Conservation (phyloP, 1,140 invertebrate species). For the Bombus waltoni region DNA sequence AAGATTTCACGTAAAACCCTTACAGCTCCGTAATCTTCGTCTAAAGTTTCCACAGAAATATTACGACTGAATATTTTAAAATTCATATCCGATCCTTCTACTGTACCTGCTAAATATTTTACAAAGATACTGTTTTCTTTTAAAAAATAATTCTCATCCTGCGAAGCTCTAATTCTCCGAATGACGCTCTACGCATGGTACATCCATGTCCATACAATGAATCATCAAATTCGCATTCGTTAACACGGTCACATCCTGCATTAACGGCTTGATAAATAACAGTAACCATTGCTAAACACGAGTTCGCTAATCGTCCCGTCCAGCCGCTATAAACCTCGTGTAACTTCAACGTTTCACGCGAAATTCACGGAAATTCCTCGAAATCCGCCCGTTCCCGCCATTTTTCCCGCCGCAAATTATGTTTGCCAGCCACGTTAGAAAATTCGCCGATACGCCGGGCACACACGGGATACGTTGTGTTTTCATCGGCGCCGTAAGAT, state of each 20-base stretch:
- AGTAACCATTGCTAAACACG: neutral
- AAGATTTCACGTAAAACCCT: too few species aligned
- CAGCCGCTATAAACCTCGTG: neutral
- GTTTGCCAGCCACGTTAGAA: conserved; percentile 11
- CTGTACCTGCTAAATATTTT: too few species aligned
- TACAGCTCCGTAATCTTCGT: too few species aligned
- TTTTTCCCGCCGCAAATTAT: conserved; percentile 30
- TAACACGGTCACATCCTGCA: neutral
- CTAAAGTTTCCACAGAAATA: too few species aligned
- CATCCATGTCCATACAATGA: neutral
- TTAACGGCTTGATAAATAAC: neutral
- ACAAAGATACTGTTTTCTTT: too few species aligned
- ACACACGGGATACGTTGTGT: neutral
- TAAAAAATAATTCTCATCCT: neutral
- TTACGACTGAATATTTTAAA: too few species aligned
- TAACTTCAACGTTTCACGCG: neutral
- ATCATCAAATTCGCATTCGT: neutral
- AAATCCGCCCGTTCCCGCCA: conserved; percentile 1
- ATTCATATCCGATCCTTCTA: too few species aligned
- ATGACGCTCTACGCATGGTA: neutral
- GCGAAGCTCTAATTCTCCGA: neutral
- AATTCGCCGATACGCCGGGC: too few species aligned
- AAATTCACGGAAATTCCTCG: neutral
- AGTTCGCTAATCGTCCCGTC: neutral
- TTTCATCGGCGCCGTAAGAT: conserved; percentile 32